Base-by-base conservation (phyloP, 2,797 vertebrate genomes). In the Melanotaenia trifasciata region DNA sequence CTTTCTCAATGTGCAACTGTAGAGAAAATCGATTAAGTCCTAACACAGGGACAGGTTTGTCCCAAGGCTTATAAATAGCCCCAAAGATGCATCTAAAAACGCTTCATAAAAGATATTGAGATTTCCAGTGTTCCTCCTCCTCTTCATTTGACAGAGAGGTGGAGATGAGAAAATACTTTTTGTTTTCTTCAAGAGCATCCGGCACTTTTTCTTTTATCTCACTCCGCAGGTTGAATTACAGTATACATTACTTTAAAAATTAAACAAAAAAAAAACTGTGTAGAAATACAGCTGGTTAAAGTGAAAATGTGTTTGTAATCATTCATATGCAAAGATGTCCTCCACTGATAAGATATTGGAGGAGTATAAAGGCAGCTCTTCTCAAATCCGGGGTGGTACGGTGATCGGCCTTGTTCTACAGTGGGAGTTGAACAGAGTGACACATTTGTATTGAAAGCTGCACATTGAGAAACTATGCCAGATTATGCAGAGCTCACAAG, bases 401-500 rank as follows among this genome's bases (percentile, higher is more conserved):
- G 47, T 4, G n/a, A 24, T 3, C 9, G 3, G 47, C n/a, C n/a
- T 51, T 10, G 22, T 11, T 69, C 26, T 56, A 22, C 16, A 18
- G 38, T n/a, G 16, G 35, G 13, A 61, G 12, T 28, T 62, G 16
- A 74, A 60, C 6, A 64, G 16, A 10, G 9, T 35, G 53, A 70
- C 58, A 47, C 54, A 45, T 5, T 8, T 2, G 9, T 57, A 58
- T 22, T 7, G 28, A 62, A 24, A 38, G 30, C 30, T 56, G 54
- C 45, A 50, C 22, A 14, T 20, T 12, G 40, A 60, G 59, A 76
- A 66, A 45, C 70, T 75, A 62, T 57, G 40, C 58, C 3, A 35
- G 66, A 50, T 65, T 8, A 66, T 58, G n/a, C 58, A 51, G 64
- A 1, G 43, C 51, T 70, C 65, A 76, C 59, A 66, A 45, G 26